Percentiles rank a stretch among this genome's conserved stretches.
These are phyloP conservation scores for Macropodus opercularis DNA, from an alignment of 2,797 vertebrate genomes.

Conservation along the genomic window DNA sequence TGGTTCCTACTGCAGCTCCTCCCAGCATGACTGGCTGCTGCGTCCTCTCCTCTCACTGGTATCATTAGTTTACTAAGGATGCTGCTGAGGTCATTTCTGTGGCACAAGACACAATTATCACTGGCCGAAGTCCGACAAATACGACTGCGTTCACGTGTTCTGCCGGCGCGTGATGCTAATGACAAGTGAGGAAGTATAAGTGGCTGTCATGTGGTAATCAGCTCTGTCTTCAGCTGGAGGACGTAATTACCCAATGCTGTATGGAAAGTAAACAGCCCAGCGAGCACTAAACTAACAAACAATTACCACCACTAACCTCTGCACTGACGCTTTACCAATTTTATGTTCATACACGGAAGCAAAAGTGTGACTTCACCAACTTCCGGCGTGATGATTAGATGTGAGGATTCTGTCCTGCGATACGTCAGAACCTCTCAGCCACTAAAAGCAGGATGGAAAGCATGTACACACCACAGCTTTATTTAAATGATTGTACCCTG, in stretches of 20 bases:
- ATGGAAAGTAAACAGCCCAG: slow-evolving; percentile 78
- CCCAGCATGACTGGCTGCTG: slow-evolving; percentile 26
- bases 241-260: slow-evolving; percentile 90
- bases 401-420: background rate
- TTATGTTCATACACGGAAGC: slow-evolving; percentile 24
- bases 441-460: slow-evolving; percentile 53
- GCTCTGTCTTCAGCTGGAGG: slow-evolving; percentile 89
- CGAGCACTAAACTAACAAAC: slow-evolving; percentile 67
- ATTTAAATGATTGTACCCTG: slow-evolving; percentile 58
- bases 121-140: slow-evolving; percentile 89
- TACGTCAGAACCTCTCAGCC: slow-evolving; percentile 27
- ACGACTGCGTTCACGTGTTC: slow-evolving; percentile 89
- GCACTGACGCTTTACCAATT: slow-evolving; percentile 37
- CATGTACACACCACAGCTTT: slow-evolving; percentile 19
- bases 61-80: slow-evolving; percentile 86
- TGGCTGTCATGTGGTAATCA: slow-evolving; percentile 87
- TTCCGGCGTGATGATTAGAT: background rate
- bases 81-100: slow-evolving; percentile 86
- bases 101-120: slow-evolving; percentile 92
- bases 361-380: slow-evolving; percentile 23
- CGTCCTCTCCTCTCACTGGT: slow-evolving; percentile 22
- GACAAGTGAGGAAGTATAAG: slow-evolving; percentile 78
- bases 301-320: slow-evolving; percentile 51
- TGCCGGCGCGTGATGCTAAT: slow-evolving; percentile 82
- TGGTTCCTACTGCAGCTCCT: slow-evolving; percentile 25